Evolutionary conservation across 2,113 vertebrate species (phyloP).

Genomic region (Macrotis lagotis): DNA sequence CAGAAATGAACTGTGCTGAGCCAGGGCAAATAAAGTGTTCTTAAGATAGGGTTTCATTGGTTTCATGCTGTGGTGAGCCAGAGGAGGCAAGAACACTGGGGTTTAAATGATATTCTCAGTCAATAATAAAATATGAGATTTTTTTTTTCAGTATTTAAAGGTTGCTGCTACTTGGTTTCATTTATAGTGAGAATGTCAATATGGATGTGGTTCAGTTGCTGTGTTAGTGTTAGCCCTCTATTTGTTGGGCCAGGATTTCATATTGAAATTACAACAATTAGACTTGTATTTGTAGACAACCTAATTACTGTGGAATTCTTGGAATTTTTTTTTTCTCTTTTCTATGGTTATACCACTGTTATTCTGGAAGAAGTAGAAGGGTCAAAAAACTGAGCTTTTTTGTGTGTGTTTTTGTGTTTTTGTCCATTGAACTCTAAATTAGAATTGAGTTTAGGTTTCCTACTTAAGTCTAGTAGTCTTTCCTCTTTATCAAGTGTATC

Average conservation of each 20-base stretch:
- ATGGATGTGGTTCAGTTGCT: background rate
- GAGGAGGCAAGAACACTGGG: background rate
- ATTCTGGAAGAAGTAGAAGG: background rate
- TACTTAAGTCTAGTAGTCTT: background rate
- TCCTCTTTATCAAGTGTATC: background rate
- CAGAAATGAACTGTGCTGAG: background rate
- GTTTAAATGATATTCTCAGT: slow-evolving; percentile 28
- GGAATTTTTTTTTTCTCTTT: background rate
- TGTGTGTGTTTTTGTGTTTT: background rate
- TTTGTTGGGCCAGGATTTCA: background rate
- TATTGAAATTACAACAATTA: background rate
- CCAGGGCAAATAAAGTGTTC: background rate
- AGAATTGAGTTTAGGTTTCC: background rate
- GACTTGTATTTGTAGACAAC: background rate
- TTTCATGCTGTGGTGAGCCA: background rate
- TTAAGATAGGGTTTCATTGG: background rate
- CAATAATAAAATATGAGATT: slow-evolving; percentile 39
- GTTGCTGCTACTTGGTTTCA: background rate
- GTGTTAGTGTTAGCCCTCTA: background rate
- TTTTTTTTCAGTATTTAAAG: slow-evolving; percentile 37
- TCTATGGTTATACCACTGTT: background rate
- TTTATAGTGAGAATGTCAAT: background rate
- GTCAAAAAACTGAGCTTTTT: background rate
- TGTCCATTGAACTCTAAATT: background rate
- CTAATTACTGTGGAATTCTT: background rate